These are phyloP conservation scores for Nyctibius grandis DNA, from an alignment of 2,797 vertebrate genomes.

Conservation along the genomic window DNA sequence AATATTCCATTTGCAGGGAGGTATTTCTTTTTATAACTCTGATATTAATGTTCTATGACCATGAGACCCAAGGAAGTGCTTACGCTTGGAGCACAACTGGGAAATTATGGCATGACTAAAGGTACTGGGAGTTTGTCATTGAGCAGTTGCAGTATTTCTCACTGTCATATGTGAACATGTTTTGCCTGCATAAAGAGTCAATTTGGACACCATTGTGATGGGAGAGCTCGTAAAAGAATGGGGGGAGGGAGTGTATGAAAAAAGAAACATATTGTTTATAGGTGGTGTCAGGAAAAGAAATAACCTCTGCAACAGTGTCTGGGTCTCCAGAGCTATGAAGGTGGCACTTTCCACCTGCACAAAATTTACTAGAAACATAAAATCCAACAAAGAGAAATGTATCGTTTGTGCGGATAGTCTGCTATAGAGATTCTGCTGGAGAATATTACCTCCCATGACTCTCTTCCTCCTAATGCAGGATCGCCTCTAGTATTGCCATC, in stretches of 20 bases:
- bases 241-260: rapidly evolving
- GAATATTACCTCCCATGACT: not conserved
- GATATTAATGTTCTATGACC: not conserved
- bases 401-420: not conserved
- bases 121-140: not conserved
- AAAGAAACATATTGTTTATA: not conserved
- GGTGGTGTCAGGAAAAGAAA: conserved; percentile 34
- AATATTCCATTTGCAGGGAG: not conserved
- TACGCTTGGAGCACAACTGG: not conserved
- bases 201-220: not conserved
- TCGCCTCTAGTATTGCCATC: not conserved
- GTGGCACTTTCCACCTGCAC: not conserved
- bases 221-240: not conserved
- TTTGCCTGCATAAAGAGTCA: not conserved
- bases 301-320: not conserved
- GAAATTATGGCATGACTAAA: not conserved
- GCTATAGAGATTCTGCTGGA: not conserved
- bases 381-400: conserved; percentile 15
- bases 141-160: not conserved
- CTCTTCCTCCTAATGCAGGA: not conserved
- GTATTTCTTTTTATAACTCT: not conserved
- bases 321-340: not conserved
- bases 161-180: not conserved
- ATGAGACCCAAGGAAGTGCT: not conserved
- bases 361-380: conserved; percentile 50